Conservation (phyloP, 35 echinoderm and acorn worm genomes). For the Patiria miniata region DNA sequence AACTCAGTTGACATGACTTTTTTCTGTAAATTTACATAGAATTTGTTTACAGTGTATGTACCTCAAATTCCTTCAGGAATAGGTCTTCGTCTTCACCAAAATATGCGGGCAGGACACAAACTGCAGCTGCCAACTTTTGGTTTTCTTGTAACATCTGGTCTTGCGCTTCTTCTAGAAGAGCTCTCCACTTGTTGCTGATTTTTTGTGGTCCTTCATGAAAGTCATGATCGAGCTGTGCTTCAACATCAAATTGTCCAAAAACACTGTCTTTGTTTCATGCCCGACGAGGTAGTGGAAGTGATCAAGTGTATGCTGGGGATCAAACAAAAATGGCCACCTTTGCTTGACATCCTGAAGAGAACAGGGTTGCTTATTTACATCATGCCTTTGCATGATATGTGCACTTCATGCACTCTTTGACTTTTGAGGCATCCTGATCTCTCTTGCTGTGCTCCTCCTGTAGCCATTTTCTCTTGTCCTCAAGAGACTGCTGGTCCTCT, state of each 20-base stretch:
- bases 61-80: neutral
- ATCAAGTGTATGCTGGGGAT: neutral
- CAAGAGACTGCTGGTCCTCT: neutral
- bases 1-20: no score
- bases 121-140: neutral
- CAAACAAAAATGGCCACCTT: slow-evolving; percentile 8
- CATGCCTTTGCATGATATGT: neutral
- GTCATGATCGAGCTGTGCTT: neutral
- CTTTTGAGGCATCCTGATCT: slow-evolving; percentile 1
- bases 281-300: neutral
- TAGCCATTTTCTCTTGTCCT: neutral
- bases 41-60: no score
- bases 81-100: neutral
- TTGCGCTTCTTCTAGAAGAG: neutral
- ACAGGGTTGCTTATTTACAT: slow-evolving; percentile 2
- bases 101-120: neutral
- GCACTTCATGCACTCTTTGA: neutral
- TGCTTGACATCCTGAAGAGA: slow-evolving; percentile 2
- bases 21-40: no score
- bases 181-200: slow-evolving; percentile 7
- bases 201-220: slow-evolving; percentile 8
- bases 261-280: slow-evolving; percentile 7
- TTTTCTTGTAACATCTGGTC: neutral
- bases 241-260: neutral
- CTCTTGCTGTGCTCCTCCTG: neutral